A percentile compares a stretch with the other conserved stretches of the same genome.
Evolutionary conservation across 2,113 vertebrate species (phyloP).

Genomic region (Brachyhypopomus gauderio): DNA sequence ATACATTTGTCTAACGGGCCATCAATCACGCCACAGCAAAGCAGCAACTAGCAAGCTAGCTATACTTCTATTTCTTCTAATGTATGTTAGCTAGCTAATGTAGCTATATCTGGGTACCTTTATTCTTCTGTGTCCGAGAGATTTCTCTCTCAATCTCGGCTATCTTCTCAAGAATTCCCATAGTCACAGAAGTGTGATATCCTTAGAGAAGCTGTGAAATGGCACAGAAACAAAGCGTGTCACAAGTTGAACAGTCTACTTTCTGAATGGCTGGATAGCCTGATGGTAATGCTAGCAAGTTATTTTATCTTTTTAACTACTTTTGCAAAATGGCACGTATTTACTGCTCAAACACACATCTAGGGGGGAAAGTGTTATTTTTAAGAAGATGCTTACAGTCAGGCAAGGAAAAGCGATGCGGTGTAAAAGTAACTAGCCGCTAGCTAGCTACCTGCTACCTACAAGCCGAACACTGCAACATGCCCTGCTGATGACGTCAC

Average conservation of each 20-base stretch:
- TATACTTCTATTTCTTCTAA: not conserved
- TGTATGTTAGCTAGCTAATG: not conserved
- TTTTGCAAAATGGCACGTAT: not conserved
- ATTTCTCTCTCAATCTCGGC: constrained; percentile 96
- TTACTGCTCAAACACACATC: not conserved
- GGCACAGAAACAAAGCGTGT: constrained; percentile 58
- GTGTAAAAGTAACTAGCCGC: constrained; percentile 7
- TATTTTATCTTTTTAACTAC: constrained; percentile 1
- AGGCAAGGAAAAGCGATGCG: not conserved
- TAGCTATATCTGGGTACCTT: constrained; percentile 82
- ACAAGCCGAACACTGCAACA: constrained; percentile 59
- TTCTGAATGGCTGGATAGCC: constrained; percentile 51
- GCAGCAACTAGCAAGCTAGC: not conserved
- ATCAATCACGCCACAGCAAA: not conserved
- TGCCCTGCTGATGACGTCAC: constrained; percentile 64
- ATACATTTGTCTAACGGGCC: not conserved
- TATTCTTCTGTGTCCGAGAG: constrained; percentile 95
- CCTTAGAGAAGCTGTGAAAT: constrained; percentile 33
- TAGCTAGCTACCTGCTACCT: constrained; percentile 18
- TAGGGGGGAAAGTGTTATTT: not conserved
- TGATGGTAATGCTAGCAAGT: constrained; percentile 29
- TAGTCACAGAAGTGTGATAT: constrained; percentile 53
- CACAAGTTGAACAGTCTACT: constrained; percentile 49
- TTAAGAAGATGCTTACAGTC: not conserved
- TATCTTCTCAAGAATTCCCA: constrained; percentile 97